These are phyloP conservation scores for Patiria pectinifera DNA, from an alignment of 53 echinoderm and acorn worm species.

Conservation along the genomic window DNA sequence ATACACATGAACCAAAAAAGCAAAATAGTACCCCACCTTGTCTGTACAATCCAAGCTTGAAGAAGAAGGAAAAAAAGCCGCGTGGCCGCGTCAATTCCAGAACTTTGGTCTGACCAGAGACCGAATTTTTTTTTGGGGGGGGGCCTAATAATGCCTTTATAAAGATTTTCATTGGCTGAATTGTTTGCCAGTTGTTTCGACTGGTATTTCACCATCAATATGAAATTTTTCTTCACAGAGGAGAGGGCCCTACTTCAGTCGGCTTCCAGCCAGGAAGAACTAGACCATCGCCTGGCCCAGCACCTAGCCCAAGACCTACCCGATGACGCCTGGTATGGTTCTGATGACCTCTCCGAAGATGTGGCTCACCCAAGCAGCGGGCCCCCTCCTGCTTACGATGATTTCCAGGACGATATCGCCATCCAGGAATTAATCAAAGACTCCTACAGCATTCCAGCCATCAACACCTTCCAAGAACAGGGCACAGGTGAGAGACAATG, in stretches of 20 bases:
- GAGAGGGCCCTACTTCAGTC: slow-evolving; percentile 42
- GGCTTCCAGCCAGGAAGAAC: slow-evolving; percentile 63
- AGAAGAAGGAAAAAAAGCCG: no score
- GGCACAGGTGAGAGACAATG: background rate
- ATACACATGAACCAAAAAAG: no score
- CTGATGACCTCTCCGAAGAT: background rate
- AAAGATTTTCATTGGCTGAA: no score
- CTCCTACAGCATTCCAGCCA: slow-evolving; percentile 46
- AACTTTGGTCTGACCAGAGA: no score
- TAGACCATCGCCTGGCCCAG: slow-evolving; percentile 70
- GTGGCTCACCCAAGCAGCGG: background rate
- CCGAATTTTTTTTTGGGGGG: no score
- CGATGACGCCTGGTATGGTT: background rate
- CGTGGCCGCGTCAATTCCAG: no score
- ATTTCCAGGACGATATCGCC: slow-evolving; percentile 34
- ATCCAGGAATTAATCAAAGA: slow-evolving; percentile 55
- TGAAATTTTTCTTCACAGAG: slow-evolving; percentile 1
- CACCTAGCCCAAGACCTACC: slow-evolving; percentile 68
- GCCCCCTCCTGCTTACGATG: background rate
- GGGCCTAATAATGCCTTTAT: no score
- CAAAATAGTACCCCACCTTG: no score
- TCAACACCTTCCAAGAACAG: slow-evolving; percentile 54
- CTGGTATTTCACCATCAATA: background rate
- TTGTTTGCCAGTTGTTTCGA: no score
- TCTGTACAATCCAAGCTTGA: no score